phyloP scores from a whole-genome alignment of 2,113 vertebrate genomes.

The Bos javanicus region DNA sequence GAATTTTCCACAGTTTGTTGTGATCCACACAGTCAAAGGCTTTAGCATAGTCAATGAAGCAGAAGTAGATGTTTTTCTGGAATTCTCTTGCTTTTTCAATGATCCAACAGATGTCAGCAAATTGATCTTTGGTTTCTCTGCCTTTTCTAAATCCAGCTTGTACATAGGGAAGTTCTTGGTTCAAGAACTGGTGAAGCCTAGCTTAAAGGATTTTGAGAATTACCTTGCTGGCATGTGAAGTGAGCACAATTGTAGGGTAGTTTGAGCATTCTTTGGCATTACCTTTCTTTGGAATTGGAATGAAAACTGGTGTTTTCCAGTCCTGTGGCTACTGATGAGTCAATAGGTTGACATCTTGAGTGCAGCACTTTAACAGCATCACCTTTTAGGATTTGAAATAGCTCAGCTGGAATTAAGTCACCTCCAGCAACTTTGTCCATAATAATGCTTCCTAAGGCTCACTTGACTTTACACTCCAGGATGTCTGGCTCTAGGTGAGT shows the following conservation, averaged over 20 bases:
- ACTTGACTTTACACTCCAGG: background rate
- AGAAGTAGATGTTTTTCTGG: background rate
- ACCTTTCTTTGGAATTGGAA: background rate
- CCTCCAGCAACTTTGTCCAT: background rate
- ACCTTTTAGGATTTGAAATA: background rate
- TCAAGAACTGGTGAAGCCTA: background rate
- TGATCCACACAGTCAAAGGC: background rate
- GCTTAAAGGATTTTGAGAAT: background rate
- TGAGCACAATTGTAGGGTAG: background rate
- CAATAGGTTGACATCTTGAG: background rate
- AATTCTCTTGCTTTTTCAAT: background rate
- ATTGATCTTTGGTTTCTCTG: background rate
- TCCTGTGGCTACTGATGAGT: background rate
- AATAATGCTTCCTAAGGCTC: background rate
- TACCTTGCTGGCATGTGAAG: background rate
- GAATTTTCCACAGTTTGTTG: background rate
- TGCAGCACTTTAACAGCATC: background rate
- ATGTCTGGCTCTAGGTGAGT: background rate
- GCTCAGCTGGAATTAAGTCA: background rate
- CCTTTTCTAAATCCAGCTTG: background rate
- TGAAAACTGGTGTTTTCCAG: background rate
- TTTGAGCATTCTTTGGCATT: background rate
- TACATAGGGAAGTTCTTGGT: background rate
- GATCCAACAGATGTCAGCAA: background rate
- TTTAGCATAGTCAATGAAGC: background rate